Percentiles rank a stretch among this genome's conserved stretches.
These are phyloP conservation scores for Villa cingulata DNA, from an alignment of 2,888 invertebrate species.

Conservation along the genomic window DNA sequence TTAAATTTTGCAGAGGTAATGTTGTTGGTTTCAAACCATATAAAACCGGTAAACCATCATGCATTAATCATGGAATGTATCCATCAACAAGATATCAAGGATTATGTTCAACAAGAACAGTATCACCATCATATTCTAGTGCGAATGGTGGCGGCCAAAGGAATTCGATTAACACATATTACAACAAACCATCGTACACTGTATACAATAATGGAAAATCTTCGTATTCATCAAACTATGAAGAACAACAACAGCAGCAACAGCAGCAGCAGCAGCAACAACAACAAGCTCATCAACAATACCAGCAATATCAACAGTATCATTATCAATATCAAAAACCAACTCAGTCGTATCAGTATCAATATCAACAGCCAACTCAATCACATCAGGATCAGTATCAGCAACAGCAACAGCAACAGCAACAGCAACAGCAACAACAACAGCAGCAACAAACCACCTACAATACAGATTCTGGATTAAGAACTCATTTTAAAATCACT, in stretches of 20 bases:
- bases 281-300: not conserved
- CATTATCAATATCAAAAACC: too few species aligned
- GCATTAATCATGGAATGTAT: slow-evolving; percentile 52
- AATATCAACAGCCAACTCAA: slow-evolving; percentile 25
- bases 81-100: slow-evolving; percentile 62
- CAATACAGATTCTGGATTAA: not conserved
- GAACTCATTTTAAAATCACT: not conserved
- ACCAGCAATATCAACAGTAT: not conserved
- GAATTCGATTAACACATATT: slow-evolving; percentile 29
- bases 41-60: slow-evolving; percentile 58
- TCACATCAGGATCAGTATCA: slow-evolving; percentile 27
- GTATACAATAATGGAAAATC: slow-evolving; percentile 22
- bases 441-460: slow-evolving; percentile 24
- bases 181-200: slow-evolving; percentile 39
- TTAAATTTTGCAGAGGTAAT: slow-evolving; percentile 46
- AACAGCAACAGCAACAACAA: slow-evolving; percentile 25
- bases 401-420: slow-evolving; percentile 30
- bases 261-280: not conserved
- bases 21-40: slow-evolving; percentile 64
- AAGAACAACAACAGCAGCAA: not conserved
- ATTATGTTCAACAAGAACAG: slow-evolving; percentile 44
- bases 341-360: not conserved
- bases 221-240: slow-evolving; percentile 8
- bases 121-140: slow-evolving; percentile 25
- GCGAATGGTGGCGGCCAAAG: slow-evolving; percentile 42